Conservation (phyloP, 2,113 vertebrate species). For the Meleagris gallopavo region DNA sequence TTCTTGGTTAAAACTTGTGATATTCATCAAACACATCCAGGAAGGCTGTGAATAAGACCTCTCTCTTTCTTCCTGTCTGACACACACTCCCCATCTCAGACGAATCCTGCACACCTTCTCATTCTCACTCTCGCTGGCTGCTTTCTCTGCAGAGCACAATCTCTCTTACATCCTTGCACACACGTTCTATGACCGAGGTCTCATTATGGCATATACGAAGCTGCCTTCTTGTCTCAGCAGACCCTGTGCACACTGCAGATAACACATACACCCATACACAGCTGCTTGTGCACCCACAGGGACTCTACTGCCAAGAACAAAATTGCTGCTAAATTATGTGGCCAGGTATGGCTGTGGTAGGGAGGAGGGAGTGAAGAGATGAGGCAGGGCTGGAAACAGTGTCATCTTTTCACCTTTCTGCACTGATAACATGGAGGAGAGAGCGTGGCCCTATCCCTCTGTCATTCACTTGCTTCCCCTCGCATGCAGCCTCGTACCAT, state of each 20-base stretch:
- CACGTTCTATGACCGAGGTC: neutral
- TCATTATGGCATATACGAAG: neutral
- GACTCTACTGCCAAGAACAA: neutral
- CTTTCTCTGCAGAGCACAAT: neutral
- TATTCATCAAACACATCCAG: slow-evolving; percentile 56
- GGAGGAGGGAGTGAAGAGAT: neutral
- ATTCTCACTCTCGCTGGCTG: slow-evolving; percentile 18
- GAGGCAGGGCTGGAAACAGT: neutral
- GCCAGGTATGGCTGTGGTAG: neutral
- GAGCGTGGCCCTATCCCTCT: neutral
- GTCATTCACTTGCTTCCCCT: neutral
- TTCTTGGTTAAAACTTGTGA: slow-evolving; percentile 64
- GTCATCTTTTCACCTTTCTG: neutral
- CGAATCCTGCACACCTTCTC: neutral
- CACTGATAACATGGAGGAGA: neutral
- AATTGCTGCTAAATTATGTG: neutral
- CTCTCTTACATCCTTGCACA: accelerated
- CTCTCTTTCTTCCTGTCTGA: slow-evolving; percentile 32
- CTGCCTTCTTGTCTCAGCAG: neutral
- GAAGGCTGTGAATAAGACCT: slow-evolving; percentile 49
- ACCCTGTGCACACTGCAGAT: neutral
- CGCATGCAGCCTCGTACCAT: accelerated
- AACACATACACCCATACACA: accelerated
- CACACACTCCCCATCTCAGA: neutral
- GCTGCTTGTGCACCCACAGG: accelerated